Conservation (phyloP, 2,888 invertebrate species). For the Nephrotoma appendiculata region DNA sequence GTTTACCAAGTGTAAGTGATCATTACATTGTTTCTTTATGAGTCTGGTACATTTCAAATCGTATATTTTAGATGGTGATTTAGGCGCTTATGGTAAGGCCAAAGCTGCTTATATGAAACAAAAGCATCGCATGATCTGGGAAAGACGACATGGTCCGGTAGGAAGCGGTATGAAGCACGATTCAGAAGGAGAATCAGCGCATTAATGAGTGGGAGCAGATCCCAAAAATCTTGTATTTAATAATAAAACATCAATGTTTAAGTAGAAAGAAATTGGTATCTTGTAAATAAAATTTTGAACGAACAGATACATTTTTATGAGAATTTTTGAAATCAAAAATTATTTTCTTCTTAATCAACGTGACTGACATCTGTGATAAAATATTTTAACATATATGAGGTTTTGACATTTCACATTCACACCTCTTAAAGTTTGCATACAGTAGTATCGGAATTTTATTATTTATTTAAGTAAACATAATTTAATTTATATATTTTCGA, state of each 20-base stretch:
- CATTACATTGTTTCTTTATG: not conserved
- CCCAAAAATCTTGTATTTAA: not conserved
- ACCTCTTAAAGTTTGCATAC: not conserved
- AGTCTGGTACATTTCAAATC: constrained; percentile 40
- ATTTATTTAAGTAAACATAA: not conserved
- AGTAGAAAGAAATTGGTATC: not conserved
- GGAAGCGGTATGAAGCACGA: constrained; percentile 44
- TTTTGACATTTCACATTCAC: not conserved
- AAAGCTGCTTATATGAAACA: constrained; percentile 86
- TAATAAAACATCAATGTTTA: not conserved
- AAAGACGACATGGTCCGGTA: constrained; percentile 75
- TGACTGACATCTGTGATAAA: not conserved
- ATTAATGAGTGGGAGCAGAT: not conserved
- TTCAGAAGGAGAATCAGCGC: not conserved
- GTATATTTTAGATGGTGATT: constrained; percentile 67
- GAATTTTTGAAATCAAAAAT: not conserved
- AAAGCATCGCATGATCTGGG: constrained; percentile 96
- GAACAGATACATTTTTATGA: not conserved
- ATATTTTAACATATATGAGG: not conserved
- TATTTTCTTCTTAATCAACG: not conserved
- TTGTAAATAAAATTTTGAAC: not conserved
- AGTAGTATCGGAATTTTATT: not conserved
- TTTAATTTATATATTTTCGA: not conserved
- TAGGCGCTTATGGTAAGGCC: constrained; percentile 61
- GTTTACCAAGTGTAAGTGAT: constrained; percentile 77